Conservation (phyloP, 2,888 invertebrate species). For the Cataglyphis livida region DNA sequence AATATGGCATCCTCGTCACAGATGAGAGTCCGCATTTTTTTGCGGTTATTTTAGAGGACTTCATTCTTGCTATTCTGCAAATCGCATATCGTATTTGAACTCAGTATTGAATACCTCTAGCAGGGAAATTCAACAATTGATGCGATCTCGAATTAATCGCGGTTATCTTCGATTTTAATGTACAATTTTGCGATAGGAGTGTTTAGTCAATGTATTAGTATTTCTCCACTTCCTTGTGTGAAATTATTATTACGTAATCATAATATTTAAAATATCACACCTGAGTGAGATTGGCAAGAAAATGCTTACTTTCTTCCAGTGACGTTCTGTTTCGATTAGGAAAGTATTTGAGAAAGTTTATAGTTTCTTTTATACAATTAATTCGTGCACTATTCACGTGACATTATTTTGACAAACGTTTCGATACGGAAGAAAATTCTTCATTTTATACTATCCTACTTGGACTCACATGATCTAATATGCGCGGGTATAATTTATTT, state of each 20-base stretch:
- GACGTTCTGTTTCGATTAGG: slow-evolving; percentile 15
- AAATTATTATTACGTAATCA: slow-evolving; percentile 71
- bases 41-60: slow-evolving; percentile 56
- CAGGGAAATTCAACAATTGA: neutral
- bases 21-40: slow-evolving; percentile 70
- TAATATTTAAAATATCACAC: slow-evolving; percentile 62
- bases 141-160: neutral
- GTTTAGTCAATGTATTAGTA: slow-evolving; percentile 48
- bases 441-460: neutral
- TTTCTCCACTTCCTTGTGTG: slow-evolving; percentile 61
- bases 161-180: neutral
- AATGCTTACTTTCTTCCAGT: slow-evolving; percentile 15
- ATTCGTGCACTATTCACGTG: neutral
- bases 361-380: neutral
- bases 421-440: neutral
- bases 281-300: slow-evolving; percentile 22
- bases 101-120: neutral
- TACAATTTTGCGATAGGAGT: neutral
- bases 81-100: neutral
- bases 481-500: neutral
- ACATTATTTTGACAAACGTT: slow-evolving; percentile 1
- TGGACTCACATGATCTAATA: neutral
- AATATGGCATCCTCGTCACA: slow-evolving; percentile 74
- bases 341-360: slow-evolving; percentile 1
- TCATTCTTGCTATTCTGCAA: neutral